Evolutionary conservation across 2,888 invertebrate species (phyloP).

Genomic region (Aphidoletes aphidimyza): DNA sequence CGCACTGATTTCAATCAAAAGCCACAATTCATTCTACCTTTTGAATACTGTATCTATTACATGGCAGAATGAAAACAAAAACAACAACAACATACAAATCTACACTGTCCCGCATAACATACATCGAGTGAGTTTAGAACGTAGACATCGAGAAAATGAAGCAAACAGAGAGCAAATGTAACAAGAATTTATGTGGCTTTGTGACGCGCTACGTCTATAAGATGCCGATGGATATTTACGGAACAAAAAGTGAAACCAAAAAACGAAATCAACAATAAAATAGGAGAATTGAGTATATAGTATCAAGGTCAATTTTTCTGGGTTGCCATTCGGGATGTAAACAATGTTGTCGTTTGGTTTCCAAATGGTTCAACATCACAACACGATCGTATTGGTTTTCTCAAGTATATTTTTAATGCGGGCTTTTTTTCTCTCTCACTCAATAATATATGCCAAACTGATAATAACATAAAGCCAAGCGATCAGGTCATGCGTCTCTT

Average conservation of each 20-base stretch:
- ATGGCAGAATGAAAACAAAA: not conserved
- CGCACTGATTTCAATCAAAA: conserved; percentile 2
- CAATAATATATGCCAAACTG: too few relatives aligned
- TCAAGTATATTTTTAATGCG: too few relatives aligned
- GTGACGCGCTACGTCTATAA: not conserved
- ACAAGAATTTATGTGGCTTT: conserved; percentile 40
- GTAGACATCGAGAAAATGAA: not conserved
- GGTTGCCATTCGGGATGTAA: conserved; percentile 5
- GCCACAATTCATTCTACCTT: conserved; percentile 27
- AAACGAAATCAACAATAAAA: conserved; percentile 1
- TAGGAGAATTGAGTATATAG: conserved; percentile 49
- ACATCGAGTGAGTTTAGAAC: too few relatives aligned
- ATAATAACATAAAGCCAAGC: too few relatives aligned
- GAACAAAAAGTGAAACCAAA: conserved; percentile 44
- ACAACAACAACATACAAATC: too few relatives aligned
- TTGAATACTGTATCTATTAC: conserved; percentile 39
- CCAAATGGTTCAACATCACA: not conserved
- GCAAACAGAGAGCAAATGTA: not conserved
- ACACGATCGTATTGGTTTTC: too few relatives aligned
- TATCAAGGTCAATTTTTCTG: conserved; percentile 50
- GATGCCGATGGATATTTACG: not conserved
- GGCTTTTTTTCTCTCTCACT: too few relatives aligned
- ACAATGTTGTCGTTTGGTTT: not conserved
- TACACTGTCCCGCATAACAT: not conserved
- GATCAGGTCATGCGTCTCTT: not conserved